Base-by-base conservation (phyloP, 2,113 vertebrate genomes). In the Emydocephalus ijimae region DNA sequence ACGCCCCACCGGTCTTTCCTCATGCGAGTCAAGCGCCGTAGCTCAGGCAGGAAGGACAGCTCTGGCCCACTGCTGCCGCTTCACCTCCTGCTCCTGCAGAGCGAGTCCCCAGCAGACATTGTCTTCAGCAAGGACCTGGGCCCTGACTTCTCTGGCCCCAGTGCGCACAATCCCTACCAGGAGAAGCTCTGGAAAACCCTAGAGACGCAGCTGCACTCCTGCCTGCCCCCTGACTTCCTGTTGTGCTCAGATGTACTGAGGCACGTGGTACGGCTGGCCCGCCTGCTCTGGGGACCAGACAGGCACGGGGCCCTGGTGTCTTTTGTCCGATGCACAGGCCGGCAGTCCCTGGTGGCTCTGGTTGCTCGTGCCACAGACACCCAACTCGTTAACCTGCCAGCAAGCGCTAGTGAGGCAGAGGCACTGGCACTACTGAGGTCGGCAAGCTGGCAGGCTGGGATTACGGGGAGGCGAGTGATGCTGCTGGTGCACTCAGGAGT, bases 281-380 rank as follows among this genome's bases (percentile, higher is more conserved):
- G 98, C 14, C 95, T 96, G 29, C 91, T 98, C 90, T 95, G 97
- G 20, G 95, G 97, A 61, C 98, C 98, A 7, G 95, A 94, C 85
- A 97, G 98, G 90, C 98, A 99, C 0, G 97, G 97, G 1, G 95
- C 97, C 2, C 95, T 99, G 24, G 95, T 98, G 0, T 94, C 97
- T 21, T 91, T 95, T 4, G 52, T 61, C 55, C 95, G 74, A 26
- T 96, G 97, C 91, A 98, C 98, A 0, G 98, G 98, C 4, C 97
- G 98, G n/a, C 97, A 94, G 93, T 96, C 97, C 7, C 97, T 97
- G 0, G 93, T 98, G 64, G 96, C 95, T 5, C 90, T 98, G 88
- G 98, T 98, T 0, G 96, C 98, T 1, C 56, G 43, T 4, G 93
- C 98, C 18, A 96, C 94, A 1, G 97, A 96, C 90, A 97, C 92